Percentiles rank a stretch among this genome's conserved stretches.
Conservation (phyloP, 2,888 invertebrate genomes). For the Physocephala rufipes region DNA sequence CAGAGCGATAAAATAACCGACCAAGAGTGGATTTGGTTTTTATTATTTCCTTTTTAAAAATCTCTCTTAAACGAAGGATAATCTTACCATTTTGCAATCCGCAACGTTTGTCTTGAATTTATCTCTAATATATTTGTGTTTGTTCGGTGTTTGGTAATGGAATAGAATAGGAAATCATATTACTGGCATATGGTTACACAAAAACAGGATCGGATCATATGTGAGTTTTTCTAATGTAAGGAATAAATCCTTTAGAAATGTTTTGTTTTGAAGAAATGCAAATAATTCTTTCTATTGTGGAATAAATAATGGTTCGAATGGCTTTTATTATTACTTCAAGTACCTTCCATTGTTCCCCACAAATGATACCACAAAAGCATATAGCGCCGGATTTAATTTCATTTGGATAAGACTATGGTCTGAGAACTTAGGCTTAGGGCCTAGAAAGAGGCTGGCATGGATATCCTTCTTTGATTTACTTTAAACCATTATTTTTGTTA, state of each 20-base stretch:
- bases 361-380: constrained; percentile 15
- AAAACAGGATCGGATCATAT: background rate
- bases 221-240: background rate
- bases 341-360: constrained; percentile 7
- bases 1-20: background rate
- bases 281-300: constrained; percentile 8
- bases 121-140: too few relatives aligned
- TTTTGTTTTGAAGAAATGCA: constrained; percentile 1
- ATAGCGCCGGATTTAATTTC: constrained; percentile 4
- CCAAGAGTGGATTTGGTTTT: constrained; percentile 10
- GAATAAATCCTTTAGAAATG: background rate
- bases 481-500: too few relatives aligned
- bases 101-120: background rate
- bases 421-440: too few relatives aligned
- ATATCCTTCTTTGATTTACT: too few relatives aligned
- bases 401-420: too few relatives aligned
- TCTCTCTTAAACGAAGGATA: constrained; percentile 7
- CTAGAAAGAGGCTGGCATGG: too few relatives aligned
- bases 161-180: background rate
- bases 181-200: background rate
- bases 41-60: background rate
- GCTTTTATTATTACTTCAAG: constrained; percentile 30
- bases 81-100: background rate
- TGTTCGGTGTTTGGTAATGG: background rate
- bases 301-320: constrained; percentile 7